Evolutionary conservation across 2,113 vertebrate genomes (phyloP).

Genomic region (Terrapene triunguis): DNA sequence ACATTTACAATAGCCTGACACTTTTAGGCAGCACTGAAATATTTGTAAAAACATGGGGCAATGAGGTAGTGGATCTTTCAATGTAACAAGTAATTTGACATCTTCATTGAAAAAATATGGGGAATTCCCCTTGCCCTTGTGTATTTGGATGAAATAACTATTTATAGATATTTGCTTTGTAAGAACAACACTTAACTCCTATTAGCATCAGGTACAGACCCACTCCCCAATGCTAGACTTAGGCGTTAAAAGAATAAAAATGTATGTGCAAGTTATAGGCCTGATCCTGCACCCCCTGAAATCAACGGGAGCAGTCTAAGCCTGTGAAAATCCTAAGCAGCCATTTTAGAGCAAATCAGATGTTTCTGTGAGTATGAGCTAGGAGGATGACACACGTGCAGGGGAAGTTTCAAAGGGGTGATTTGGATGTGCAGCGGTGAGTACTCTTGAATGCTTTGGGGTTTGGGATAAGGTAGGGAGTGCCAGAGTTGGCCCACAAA

Average conservation of each 20-base stretch:
- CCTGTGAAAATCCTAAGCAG: background rate
- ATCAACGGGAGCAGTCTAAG: background rate
- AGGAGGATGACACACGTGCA: background rate
- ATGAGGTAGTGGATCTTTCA: background rate
- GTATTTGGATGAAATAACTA: background rate
- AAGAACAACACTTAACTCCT: background rate
- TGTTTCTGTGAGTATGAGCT: background rate
- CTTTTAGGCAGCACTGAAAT: background rate
- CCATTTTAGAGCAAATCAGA: background rate
- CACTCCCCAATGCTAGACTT: background rate
- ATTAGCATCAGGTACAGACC: background rate
- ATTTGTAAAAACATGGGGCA: background rate
- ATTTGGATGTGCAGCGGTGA: background rate
- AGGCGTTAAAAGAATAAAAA: background rate
- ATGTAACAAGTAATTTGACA: background rate
- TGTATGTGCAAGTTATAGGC: background rate
- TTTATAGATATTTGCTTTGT: background rate
- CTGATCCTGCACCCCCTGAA: background rate
- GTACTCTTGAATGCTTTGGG: background rate
- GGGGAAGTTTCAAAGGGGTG: background rate
- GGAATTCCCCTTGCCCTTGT: background rate
- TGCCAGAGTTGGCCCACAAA: background rate
- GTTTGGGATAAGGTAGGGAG: background rate
- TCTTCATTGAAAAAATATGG: background rate
- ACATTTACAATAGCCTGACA: background rate